Evolutionary conservation across 2,888 invertebrate species (phyloP), one percentile per base, ranked within the genome.

Genomic region (Fragum fragum): DNA sequence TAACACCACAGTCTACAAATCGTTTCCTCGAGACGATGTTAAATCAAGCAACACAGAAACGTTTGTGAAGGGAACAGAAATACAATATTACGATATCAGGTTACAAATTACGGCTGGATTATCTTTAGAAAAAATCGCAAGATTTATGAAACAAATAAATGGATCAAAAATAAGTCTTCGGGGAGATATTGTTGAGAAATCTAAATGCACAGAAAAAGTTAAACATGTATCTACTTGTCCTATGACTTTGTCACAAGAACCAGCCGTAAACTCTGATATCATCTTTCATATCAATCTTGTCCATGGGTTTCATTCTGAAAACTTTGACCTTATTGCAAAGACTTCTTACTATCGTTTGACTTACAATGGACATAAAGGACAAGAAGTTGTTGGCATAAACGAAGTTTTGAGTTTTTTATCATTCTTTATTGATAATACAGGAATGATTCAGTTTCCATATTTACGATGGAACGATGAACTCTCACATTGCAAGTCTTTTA

Each of bases 381-480:
- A 39, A n/a, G 66, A 66, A 23, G 26, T 42, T 18, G 36, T 66
- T 66, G 42, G 18, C 0, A 66, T 39, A 0, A 1, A 42, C 16
- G 42, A 66, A n/a, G 66, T 42, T 16, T 21, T 66, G n/a, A 26
- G 36, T n/a, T 66, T 36, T 23, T 5, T 66, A 23, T 23, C 36
- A 36, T n/a, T 71, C 5, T 6, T 23, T 55, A 36, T 57, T 55
- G 57, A 29, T 36, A 14, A 32, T 21, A 9, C n/a, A 16, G 28
- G 16, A 21, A 23, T 36, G n/a, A 9, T 55, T 9, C 32, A 36
- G 14, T 16, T 71, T 57, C 71, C 71, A 16, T 36, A 55, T 71
- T 71, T 55, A 26, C 55, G 29, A 32, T 55, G 53, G 71, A 71
- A 71, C 11, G 57, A 71, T 55, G 21, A 55, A 14, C 28, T 18